phyloP scores from a whole-genome alignment of 2,797 vertebrate genomes.

The Tauraco hartlaubi region DNA sequence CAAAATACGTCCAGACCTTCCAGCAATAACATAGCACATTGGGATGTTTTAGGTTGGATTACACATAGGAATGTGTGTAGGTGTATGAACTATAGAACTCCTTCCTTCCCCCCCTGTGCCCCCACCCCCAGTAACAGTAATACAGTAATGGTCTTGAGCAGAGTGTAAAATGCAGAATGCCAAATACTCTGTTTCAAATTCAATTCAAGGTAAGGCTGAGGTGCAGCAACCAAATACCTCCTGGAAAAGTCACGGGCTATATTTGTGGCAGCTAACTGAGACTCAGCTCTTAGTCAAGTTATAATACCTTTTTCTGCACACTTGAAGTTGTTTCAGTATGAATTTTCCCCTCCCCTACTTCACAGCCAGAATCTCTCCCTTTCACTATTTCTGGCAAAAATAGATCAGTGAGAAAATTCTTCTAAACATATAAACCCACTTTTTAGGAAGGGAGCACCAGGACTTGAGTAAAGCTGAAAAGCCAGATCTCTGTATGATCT shows the following conservation, averaged over 20 bases:
- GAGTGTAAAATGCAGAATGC: background rate
- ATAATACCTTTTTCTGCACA: background rate
- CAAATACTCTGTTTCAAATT: background rate
- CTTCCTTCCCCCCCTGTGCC: no score
- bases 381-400: conserved; percentile 20
- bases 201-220: background rate
- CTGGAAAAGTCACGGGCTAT: background rate
- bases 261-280: background rate
- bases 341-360: background rate
- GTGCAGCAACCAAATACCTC: background rate
- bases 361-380: background rate
- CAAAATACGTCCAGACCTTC: background rate
- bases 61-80: background rate
- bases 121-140: background rate
- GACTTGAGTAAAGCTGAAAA: background rate
- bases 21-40: background rate
- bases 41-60: background rate
- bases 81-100: background rate
- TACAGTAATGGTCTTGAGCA: background rate
- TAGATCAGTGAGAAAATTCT: background rate
- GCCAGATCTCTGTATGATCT: background rate
- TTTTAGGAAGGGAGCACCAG: background rate
- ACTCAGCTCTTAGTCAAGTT: background rate
- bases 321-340: background rate
- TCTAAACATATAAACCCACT: conserved; percentile 21